Percentiles rank a stretch among this genome's conserved stretches.
Evolutionary conservation across 2,797 vertebrate genomes (phyloP).

Genomic region (Scolopax bukidnonensis): DNA sequence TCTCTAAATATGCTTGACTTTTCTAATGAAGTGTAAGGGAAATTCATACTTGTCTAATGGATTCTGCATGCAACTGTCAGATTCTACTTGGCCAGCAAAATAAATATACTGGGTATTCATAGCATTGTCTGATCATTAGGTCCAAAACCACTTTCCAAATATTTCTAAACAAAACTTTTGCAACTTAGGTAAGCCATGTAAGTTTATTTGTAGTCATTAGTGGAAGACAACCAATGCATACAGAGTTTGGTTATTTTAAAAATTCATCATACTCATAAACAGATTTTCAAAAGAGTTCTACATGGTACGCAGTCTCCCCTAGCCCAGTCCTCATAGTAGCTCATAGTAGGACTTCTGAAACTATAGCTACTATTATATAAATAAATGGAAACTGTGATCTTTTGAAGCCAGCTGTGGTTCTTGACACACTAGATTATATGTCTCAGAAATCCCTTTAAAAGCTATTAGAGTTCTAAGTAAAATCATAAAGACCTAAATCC

Average conservation of each 20-base stretch:
- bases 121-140: not conserved
- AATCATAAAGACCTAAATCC: not conserved
- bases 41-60: not conserved
- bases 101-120: not conserved
- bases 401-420: not conserved
- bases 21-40: not conserved
- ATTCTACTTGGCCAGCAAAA: not conserved
- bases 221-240: not conserved
- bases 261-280: not conserved
- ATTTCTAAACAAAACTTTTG: not conserved
- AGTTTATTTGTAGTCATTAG: not conserved
- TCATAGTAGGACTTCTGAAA: not conserved
- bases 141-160: not conserved
- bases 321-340: not conserved
- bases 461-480: not conserved
- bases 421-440: not conserved
- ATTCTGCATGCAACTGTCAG: not conserved
- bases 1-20: conserved; percentile 4
- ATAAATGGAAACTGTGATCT: not conserved
- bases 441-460: not conserved
- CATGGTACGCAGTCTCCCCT: not conserved
- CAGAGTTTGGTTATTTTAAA: not conserved
- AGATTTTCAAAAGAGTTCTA: not conserved
- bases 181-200: not conserved
- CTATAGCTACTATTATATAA: not conserved